Evolutionary conservation across 1,140 invertebrate species (phyloP).

Genomic region (Scaptodrosophila lebanonensis): DNA sequence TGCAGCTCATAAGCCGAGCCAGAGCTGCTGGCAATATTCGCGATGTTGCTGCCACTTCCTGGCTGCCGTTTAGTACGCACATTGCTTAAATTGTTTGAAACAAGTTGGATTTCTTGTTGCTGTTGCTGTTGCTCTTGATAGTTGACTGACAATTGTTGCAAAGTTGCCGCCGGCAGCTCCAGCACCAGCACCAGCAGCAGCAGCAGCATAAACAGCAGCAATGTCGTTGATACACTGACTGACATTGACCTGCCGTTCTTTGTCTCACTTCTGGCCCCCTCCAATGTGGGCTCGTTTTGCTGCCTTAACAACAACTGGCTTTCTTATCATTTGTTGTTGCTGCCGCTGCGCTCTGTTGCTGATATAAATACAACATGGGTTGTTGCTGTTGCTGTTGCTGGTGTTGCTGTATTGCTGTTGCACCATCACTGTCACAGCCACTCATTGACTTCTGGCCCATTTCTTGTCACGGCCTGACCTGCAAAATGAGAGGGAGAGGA

Average conservation of each 20-base stretch:
- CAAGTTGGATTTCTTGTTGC: slow-evolving; percentile 4
- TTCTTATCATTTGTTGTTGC: slow-evolving; percentile 55
- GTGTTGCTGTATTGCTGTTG: slow-evolving; percentile 15
- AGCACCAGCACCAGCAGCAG: slow-evolving; percentile 25
- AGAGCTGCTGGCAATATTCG: too few relatives aligned
- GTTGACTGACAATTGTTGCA: too few relatives aligned
- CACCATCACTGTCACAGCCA: slow-evolving; percentile 12
- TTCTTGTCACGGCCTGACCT: slow-evolving; percentile 27
- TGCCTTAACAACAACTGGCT: slow-evolving; percentile 12
- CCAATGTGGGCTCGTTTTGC: slow-evolving; percentile 4
- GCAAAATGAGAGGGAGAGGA: slow-evolving; percentile 26
- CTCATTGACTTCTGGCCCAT: slow-evolving; percentile 46
- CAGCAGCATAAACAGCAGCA: slow-evolving; percentile 39
- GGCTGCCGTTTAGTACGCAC: slow-evolving; percentile 3
- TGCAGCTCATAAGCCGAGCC: slow-evolving; percentile 15
- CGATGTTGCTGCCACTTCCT: slow-evolving; percentile 9
- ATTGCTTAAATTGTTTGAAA: not conserved
- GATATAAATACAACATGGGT: slow-evolving; percentile 18
- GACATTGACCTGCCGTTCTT: slow-evolving; percentile 58
- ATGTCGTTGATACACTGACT: slow-evolving; percentile 39
- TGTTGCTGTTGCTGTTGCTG: not conserved
- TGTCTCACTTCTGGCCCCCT: slow-evolving; percentile 2
- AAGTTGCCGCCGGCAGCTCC: slow-evolving; percentile 18
- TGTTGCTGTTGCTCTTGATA: slow-evolving; percentile 19
- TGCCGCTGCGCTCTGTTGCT: too few relatives aligned